Percentiles rank a stretch among this genome's conserved stretches.
Conservation (phyloP, 2,797 vertebrate genomes). For the Gephyroberyx darwinii region DNA sequence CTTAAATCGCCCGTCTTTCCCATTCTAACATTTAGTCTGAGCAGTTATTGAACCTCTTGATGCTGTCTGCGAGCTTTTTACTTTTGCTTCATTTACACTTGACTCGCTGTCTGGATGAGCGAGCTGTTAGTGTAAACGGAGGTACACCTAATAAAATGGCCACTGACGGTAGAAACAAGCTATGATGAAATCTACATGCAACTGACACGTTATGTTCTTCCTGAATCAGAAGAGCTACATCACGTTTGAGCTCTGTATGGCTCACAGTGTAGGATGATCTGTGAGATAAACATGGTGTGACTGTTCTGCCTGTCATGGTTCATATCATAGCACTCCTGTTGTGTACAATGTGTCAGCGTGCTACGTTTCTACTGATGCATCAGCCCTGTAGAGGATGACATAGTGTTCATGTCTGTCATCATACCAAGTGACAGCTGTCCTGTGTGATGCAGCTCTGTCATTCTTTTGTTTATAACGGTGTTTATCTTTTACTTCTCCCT, state of each 20-base stretch:
- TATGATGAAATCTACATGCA: conserved; percentile 2
- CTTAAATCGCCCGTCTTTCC: too few species aligned
- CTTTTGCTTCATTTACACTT: too few species aligned
- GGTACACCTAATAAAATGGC: too few species aligned
- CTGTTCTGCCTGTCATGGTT: not conserved
- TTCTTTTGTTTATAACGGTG: conserved; percentile 9
- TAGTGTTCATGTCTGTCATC: not conserved
- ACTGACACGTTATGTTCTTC: not conserved
- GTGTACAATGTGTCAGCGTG: too few species aligned
- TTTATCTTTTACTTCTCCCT: conserved; percentile 2
- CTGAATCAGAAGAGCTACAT: not conserved
- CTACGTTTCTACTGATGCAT: too few species aligned
- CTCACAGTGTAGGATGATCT: not conserved
- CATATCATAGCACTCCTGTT: not conserved
- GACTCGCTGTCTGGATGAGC: not conserved
- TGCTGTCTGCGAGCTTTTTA: too few species aligned
- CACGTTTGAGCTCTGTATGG: not conserved
- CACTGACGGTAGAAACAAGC: too few species aligned
- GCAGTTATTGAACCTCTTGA: too few species aligned
- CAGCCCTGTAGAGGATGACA: not conserved
- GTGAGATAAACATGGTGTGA: not conserved
- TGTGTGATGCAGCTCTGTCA: not conserved
- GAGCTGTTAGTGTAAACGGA: not conserved
- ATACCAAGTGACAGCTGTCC: not conserved
- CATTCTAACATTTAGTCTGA: too few species aligned